These are phyloP conservation scores for Phaethornis superciliosus DNA, from an alignment of 2,113 vertebrate genomes.

Conservation along the genomic window DNA sequence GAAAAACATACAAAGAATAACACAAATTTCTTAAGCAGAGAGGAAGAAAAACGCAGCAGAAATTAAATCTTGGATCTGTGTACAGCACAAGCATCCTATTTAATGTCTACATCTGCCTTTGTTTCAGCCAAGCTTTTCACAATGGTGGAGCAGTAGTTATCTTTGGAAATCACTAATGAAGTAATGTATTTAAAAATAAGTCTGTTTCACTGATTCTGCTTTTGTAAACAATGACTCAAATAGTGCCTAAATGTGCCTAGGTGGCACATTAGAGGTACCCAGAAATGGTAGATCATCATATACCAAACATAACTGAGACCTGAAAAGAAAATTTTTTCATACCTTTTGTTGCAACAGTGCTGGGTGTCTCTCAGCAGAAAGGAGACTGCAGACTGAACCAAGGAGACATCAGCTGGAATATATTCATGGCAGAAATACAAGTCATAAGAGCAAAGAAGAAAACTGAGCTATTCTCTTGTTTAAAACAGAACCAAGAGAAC, in stretches of 20 bases:
- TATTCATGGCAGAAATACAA: neutral
- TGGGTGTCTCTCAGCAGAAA: neutral
- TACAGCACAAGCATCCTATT: neutral
- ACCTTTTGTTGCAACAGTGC: neutral
- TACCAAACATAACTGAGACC: neutral
- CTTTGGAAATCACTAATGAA: neutral
- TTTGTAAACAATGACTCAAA: neutral
- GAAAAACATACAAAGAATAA: conserved; percentile 23
- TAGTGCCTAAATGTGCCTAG: neutral
- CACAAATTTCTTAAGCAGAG: neutral
- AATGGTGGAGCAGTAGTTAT: neutral
- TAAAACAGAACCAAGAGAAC: neutral
- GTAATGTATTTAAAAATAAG: neutral
- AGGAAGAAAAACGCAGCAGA: neutral
- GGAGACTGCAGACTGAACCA: neutral
- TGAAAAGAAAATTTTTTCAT: neutral
- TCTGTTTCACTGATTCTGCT: neutral
- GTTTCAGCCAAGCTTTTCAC: neutral
- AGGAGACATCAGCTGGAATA: neutral
- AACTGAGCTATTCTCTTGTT: neutral
- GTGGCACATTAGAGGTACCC: neutral
- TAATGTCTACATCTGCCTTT: neutral
- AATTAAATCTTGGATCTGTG: neutral
- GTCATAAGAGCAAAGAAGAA: neutral
- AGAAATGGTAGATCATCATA: neutral